Evolutionary conservation across 2,113 vertebrate genomes (phyloP), one percentile per base, ranked within the genome.

Genomic region (Calcarius ornatus): DNA sequence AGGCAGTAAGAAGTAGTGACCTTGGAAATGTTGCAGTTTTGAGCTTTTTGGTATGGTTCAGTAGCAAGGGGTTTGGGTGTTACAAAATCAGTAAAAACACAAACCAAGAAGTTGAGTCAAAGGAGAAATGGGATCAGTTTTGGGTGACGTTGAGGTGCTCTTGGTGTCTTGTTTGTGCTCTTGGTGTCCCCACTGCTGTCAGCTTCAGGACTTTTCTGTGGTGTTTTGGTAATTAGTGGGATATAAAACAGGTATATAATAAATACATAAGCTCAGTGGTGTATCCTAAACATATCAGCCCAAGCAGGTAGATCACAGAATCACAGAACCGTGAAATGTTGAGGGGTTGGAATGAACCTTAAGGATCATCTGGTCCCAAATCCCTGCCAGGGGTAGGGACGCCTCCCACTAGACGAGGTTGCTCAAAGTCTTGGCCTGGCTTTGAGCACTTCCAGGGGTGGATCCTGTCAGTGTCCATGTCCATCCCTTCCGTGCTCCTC

Each of bases 241-340:
- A 14, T 56, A 28, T 37, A 23, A 37, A 77, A 63, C 14, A 35
- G 54, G 11, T 6, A 11, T 9, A 14, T 24, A 64, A 69, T 27
- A 59, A 86, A 50, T 31, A 28, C 5, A 71, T 37, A 12, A 42
- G 15, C 63, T 45, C 0, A 0, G 9, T 54, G 72, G 35, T 15
- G 68, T 59, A 25, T 10, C 28, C 28, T 43, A 11, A 80, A 33
- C 4, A 0, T 15, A 31, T 24, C 72, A 64, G 18, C 68, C 64
- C 20, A 11, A n/a, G 53, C 63, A 80, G 68, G 20, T 28, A 10
- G 30, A 33, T 16, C 53, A 51, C 0, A 27, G 43, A 66, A 10
- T 28, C 12, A 16, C 35, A 33, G 33, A 40, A 53, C 7, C 30
- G 10, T 1, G 1, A 16, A 31, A 17, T 12, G 2, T 1, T 42